Evolutionary conservation across 1,140 invertebrate genomes (phyloP), one percentile per base, ranked within the genome.

Genomic region (Bicyclus anynana): DNA sequence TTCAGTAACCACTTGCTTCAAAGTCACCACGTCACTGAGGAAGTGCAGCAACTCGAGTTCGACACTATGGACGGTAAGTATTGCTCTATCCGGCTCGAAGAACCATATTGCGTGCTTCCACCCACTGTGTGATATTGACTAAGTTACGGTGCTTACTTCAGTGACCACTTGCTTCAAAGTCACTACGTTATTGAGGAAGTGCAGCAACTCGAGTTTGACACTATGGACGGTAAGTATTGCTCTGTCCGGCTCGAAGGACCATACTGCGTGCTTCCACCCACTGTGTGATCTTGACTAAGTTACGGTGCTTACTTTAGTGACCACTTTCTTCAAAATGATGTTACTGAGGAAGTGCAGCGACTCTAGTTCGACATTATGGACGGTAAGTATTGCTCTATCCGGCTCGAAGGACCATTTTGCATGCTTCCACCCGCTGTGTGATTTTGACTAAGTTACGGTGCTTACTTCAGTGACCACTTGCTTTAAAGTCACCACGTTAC

Each of bases 301-400:
- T 85, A 85, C 59, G 82, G 82, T 2, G 56, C 69, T 0, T 67
- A 85, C 60, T 82, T 85, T 50, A 83, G 80, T 53, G 67, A 74
- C 0, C 82, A 85, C 33, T 58, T 85, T 1, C 56, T 80, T 9
- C 67, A 71, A 10, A 54, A 57, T 0, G 80, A 68, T 1, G 69
- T 85, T 0, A 64, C 64, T 2, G 79, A 85, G 42, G 71, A 80
- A n/a, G 75, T 85, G 0, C 72, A 83, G 26, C 68, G 74, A 23
- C 56, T 85, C 2, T 72, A 83, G 56, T 82, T 85, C 40, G 68
- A 70, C 23, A 69, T 58, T 17, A 85, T 85, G 82, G 80, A 83
- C 23, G 82, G 82, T 85, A 18, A 71, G 69, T 49, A 38, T 38
- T 14, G 16, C 13, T 16, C 5, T 38, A 13, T 16, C 10, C 35